Conservation (phyloP, 2,113 vertebrate species). For the Campylomormyrus tamandua region DNA sequence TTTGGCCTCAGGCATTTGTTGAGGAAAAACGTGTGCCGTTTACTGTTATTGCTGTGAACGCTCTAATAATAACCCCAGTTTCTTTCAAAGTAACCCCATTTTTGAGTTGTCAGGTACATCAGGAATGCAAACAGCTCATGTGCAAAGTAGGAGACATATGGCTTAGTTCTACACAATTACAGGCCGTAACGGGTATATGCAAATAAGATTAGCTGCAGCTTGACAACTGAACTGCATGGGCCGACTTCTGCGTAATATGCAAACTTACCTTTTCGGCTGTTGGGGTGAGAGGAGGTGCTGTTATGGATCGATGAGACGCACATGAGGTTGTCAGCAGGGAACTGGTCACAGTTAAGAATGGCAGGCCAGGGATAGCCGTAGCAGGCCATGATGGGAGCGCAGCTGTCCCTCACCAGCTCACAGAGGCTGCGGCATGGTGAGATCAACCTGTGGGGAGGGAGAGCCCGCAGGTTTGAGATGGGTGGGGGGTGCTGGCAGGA, state of each 20-base stretch:
- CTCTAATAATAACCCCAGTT: not conserved
- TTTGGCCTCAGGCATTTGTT: not conserved
- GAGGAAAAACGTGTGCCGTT: not conserved
- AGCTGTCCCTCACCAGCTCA: conserved; percentile 68
- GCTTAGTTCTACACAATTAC: not conserved
- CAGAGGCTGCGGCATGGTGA: conserved; percentile 70
- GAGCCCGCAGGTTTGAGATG: conserved; percentile 54
- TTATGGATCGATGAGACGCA: conserved; percentile 65
- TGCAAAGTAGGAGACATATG: not conserved
- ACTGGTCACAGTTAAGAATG: conserved; percentile 69
- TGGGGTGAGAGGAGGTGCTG: conserved; percentile 33
- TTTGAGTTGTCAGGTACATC: not conserved
- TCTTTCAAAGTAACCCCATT: not conserved
- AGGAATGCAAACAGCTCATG: not conserved
- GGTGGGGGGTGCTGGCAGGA: not conserved
- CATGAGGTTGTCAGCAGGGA: conserved; percentile 68
- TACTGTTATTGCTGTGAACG: not conserved
- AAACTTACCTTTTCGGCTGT: conserved; percentile 55
- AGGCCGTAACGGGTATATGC: not conserved
- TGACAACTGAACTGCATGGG: not conserved
- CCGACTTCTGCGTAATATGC: not conserved
- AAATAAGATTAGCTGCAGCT: not conserved
- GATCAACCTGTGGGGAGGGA: conserved; percentile 62
- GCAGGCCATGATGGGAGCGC: conserved; percentile 69
- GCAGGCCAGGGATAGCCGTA: conserved; percentile 74